Percentiles rank a stretch among this genome's conserved stretches.
phyloP scores from a whole-genome alignment of 2,888 invertebrate genomes.

The Apamea sordens region DNA sequence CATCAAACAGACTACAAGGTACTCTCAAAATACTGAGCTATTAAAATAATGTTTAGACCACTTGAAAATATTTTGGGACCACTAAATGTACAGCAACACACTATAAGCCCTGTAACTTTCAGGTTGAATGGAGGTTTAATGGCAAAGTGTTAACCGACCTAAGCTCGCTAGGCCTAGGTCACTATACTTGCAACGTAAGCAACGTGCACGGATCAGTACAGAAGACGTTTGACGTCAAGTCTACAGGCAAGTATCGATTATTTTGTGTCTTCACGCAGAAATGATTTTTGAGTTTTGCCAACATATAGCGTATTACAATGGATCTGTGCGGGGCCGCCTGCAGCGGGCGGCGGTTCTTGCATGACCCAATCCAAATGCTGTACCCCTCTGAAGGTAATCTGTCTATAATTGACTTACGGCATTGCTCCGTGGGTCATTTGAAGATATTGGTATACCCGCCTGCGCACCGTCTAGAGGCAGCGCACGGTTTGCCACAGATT shows the following conservation, averaged over 20 bases:
- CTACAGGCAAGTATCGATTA: constrained; percentile 54
- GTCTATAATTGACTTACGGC: not conserved
- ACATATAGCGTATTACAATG: not conserved
- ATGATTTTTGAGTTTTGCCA: not conserved
- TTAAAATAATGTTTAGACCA: not conserved
- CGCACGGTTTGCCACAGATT: not conserved
- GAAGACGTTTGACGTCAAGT: constrained; percentile 59
- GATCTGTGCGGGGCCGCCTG: too few species aligned
- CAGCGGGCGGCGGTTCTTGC: not conserved
- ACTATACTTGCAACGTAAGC: constrained; percentile 59
- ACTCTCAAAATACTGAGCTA: not conserved
- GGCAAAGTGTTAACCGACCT: constrained; percentile 46
- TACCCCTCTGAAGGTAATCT: not conserved
- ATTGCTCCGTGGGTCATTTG: not conserved
- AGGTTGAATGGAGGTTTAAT: constrained; percentile 63
- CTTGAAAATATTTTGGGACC: not conserved
- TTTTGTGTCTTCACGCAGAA: not conserved
- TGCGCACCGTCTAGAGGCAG: not conserved
- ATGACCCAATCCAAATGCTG: not conserved
- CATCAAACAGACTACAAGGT: not conserved
- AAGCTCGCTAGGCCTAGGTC: constrained; percentile 42
- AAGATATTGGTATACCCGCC: not conserved
- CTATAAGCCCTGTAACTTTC: constrained; percentile 2
- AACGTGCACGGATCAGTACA: constrained; percentile 59
- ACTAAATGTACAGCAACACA: not conserved